Percentiles rank a stretch among this genome's conserved stretches.
These are phyloP conservation scores for Muscicapa striata DNA, from an alignment of 2,797 vertebrate genomes.

Conservation along the genomic window DNA sequence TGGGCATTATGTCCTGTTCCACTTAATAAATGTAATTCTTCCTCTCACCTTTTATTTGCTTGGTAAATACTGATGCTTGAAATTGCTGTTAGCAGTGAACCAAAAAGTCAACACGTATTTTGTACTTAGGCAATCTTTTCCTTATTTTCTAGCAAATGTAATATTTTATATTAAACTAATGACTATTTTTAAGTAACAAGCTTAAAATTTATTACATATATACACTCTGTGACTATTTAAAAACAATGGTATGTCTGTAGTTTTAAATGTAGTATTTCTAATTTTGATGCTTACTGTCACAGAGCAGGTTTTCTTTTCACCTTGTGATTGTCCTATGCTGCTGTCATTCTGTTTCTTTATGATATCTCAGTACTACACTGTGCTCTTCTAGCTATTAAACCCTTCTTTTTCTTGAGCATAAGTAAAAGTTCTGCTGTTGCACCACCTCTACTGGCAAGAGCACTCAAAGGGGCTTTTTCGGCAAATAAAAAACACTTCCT, in stretches of 20 bases:
- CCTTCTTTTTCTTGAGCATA: not conserved
- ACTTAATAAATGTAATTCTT: slow-evolving; percentile 45
- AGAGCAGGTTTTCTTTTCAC: not conserved
- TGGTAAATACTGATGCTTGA: slow-evolving; percentile 1
- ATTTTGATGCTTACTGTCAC: not conserved
- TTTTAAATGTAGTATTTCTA: not conserved
- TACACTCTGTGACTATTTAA: not conserved
- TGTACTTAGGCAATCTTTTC: not conserved
- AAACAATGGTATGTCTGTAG: not conserved
- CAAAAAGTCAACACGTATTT: slow-evolving; percentile 9
- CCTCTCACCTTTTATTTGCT: slow-evolving; percentile 22
- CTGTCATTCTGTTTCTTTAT: not conserved
- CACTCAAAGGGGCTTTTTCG: not conserved
- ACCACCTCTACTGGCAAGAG: not conserved
- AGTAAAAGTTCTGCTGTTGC: not conserved
- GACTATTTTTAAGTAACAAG: not conserved
- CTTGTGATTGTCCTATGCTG: not conserved
- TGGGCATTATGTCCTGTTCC: slow-evolving; percentile 34
- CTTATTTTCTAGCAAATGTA: not conserved
- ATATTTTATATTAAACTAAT: not conserved
- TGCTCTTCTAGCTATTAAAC: not conserved
- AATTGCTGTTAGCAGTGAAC: not conserved
- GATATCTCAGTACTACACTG: not conserved
- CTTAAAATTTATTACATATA: not conserved
- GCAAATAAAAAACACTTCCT: not conserved